A percentile compares a stretch with the other conserved stretches of the same genome.
phyloP scores from a whole-genome alignment of 2,113 vertebrate genomes.

The Bostrychus sinensis region DNA sequence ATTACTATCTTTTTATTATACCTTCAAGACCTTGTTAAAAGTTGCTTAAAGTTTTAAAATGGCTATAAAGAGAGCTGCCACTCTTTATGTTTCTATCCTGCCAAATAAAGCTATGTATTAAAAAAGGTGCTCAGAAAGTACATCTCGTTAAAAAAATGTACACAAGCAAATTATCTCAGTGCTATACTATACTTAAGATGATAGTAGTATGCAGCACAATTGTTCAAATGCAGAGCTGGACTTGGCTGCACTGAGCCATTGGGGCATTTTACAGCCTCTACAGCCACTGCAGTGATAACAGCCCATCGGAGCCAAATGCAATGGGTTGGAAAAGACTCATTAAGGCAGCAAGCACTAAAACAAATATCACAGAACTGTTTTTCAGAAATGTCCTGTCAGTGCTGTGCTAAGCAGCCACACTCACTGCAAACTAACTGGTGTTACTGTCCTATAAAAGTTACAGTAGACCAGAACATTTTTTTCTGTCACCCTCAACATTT shows the following conservation, averaged over 20 bases:
- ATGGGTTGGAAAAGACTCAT: background rate
- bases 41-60: background rate
- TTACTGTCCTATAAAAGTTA: too few species aligned
- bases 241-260: background rate
- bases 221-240: background rate
- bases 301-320: background rate
- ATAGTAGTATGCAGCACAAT: too few species aligned
- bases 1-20: background rate
- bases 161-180: too few species aligned
- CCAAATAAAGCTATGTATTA: too few species aligned
- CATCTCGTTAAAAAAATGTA: too few species aligned
- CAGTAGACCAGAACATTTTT: too few species aligned
- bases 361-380: background rate
- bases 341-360: constrained; percentile 1
- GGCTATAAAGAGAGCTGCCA: background rate
- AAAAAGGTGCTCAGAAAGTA: too few species aligned
- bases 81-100: too few species aligned
- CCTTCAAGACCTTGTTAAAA: background rate
- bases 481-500: too few species aligned
- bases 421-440: too few species aligned
- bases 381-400: background rate
- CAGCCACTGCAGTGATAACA: background rate
- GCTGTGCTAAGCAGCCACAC: background rate
- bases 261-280: constrained; percentile 3
- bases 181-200: too few species aligned